Conservation (phyloP, 2,888 invertebrate genomes). For the Sturmia bella region DNA sequence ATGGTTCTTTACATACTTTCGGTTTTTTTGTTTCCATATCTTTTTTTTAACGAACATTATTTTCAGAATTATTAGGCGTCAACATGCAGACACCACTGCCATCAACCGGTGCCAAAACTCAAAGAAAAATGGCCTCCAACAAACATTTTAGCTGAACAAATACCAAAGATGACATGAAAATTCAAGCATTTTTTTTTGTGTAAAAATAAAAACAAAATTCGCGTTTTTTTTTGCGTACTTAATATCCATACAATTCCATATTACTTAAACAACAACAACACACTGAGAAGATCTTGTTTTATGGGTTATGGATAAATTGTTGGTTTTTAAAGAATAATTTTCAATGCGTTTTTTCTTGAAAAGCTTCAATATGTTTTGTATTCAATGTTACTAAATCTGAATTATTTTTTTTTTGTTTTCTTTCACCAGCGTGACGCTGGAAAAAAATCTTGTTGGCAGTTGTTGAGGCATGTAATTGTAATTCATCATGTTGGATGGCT, state of each 20-base stretch:
- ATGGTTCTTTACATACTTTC: slow-evolving; percentile 8
- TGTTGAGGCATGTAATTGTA: slow-evolving; percentile 65
- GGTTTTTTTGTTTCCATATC: slow-evolving; percentile 4
- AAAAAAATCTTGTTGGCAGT: slow-evolving; percentile 43
- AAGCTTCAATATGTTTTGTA: neutral
- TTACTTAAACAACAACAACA: neutral
- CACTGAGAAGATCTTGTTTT: slow-evolving; percentile 29
- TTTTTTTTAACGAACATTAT: neutral
- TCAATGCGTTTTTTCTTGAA: slow-evolving; percentile 16
- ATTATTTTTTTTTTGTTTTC: neutral
- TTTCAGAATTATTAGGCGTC: slow-evolving; percentile 52
- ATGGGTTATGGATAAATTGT: slow-evolving; percentile 39
- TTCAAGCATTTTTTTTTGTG: neutral
- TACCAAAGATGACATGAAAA: slow-evolving; percentile 59
- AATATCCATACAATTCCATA: neutral
- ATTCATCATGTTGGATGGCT: slow-evolving; percentile 59
- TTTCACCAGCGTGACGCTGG: neutral
- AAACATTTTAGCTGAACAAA: slow-evolving; percentile 34
- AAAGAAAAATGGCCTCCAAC: slow-evolving; percentile 48
- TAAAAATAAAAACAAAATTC: neutral
- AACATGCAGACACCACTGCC: slow-evolving; percentile 25
- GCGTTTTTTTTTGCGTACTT: slow-evolving; percentile 38
- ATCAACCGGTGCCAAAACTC: neutral
- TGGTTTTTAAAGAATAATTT: slow-evolving; percentile 34
- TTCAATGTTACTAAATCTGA: neutral